phyloP scores from a whole-genome alignment of 2,797 vertebrate species.

The Thalassophryne amazonica region DNA sequence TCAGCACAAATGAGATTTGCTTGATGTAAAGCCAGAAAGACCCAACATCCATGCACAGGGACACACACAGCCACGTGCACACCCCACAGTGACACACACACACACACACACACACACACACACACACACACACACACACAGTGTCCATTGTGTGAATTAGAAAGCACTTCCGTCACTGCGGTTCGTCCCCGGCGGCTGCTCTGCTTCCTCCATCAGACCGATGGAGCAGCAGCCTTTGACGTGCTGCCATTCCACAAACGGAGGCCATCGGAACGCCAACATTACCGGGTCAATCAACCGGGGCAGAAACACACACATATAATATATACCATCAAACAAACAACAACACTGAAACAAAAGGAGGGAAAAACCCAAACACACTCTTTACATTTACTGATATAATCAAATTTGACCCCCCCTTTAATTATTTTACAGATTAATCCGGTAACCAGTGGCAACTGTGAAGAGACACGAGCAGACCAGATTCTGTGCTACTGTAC shows the following conservation, averaged over 20 bases:
- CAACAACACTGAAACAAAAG: too few relatives aligned
- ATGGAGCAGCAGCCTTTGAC: slow-evolving; percentile 42
- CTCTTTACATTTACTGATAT: too few relatives aligned
- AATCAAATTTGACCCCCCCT: too few relatives aligned
- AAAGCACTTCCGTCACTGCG: slow-evolving; percentile 63
- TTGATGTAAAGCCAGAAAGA: slow-evolving; percentile 55
- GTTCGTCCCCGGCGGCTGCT: slow-evolving; percentile 46
- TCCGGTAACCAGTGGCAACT: too few relatives aligned
- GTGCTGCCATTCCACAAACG: slow-evolving; percentile 27
- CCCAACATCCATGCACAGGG: not conserved
- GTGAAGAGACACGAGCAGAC: too few relatives aligned
- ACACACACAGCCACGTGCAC: not conserved
- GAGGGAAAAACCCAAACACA: too few relatives aligned
- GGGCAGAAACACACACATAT: too few relatives aligned
- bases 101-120: not conserved
- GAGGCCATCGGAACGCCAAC: too few relatives aligned
- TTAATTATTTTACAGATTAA: too few relatives aligned
- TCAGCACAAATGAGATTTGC: slow-evolving; percentile 61
- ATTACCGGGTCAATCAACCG: too few relatives aligned
- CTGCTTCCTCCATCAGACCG: slow-evolving; percentile 44
- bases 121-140: slow-evolving; percentile 10
- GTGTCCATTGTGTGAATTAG: slow-evolving; percentile 42
- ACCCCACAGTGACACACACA: not conserved
- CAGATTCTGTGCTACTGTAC: too few relatives aligned
- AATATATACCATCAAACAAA: too few relatives aligned